These are phyloP conservation scores for Papilio demoleus DNA, from an alignment of 2,888 invertebrate species.

Conservation along the genomic window DNA sequence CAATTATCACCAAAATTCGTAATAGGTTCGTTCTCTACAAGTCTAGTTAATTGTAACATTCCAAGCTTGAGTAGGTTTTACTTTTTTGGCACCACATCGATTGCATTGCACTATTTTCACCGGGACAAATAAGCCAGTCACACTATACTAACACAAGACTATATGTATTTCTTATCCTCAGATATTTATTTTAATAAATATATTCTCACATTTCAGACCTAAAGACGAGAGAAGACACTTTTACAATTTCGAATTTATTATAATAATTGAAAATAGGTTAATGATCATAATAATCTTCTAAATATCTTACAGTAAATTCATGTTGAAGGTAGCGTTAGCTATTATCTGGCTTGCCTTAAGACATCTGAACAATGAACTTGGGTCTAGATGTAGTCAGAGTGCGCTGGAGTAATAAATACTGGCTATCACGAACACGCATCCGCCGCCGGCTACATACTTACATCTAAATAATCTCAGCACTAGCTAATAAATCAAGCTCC, in stretches of 20 bases:
- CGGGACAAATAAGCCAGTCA: background rate
- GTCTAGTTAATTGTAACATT: too few relatives aligned
- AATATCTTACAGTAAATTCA: too few relatives aligned
- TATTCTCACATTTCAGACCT: background rate
- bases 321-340: too few relatives aligned
- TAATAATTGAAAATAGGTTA: too few relatives aligned
- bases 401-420: conserved; percentile 38
- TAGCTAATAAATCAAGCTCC: conserved; percentile 37
- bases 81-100: too few relatives aligned
- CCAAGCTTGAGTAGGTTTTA: too few relatives aligned
- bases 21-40: too few relatives aligned
- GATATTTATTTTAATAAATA: background rate
- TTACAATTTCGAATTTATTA: too few relatives aligned
- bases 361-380: conserved; percentile 16
- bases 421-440: conserved; percentile 39
- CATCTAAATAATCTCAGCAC: conserved; percentile 36
- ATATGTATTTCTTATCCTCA: background rate
- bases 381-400: background rate
- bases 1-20: too few relatives aligned
- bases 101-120: background rate
- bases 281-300: too few relatives aligned
- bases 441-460: conserved; percentile 33
- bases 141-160: background rate
- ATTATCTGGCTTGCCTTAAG: too few relatives aligned
- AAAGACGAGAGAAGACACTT: background rate